Evolutionary conservation across 2,113 vertebrate genomes (phyloP), one percentile per base, ranked within the genome.

Genomic region (Rhabdornis inornatus): DNA sequence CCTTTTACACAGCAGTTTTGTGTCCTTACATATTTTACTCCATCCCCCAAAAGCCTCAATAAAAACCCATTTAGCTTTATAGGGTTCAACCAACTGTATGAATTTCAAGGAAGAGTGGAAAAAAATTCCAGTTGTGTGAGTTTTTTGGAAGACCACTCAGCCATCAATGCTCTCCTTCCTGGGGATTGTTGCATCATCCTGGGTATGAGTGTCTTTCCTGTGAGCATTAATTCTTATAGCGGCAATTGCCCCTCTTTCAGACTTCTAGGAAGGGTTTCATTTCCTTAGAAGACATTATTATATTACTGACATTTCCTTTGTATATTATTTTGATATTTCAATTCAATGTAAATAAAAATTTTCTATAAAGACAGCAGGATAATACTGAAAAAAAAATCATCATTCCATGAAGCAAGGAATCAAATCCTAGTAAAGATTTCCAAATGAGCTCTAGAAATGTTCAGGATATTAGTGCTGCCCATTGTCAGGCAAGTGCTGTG

Each of bases 61-160:
- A 79, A 90, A 94, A 92, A 15, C 7, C 20, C 14, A 31, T 70
- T 83, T 66, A 40, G 20, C 64, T 94, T 80, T 85, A 87, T 55
- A 66, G 39, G 11, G 17, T 72, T 94, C 47, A 77, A 56, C 19
- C 0, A 0, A 35, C 71, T 55, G 6, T 55, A 63, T 27, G 33
- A 71, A 68, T 93, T 71, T 83, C 56, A 83, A 7, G 18, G 16
- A 60, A 57, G 18, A 83, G 4, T 45, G 25, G 56, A 90, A 86
- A 86, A 20, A 64, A 70, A 86, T 88, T 92, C 50, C 74, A 72
- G 31, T 72, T 60, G 33, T 78, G 16, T 2, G 1, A 66, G 23
- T 61, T 74, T 63, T 88, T 63, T 90, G 30, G 50, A 70, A 87
- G n/a, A 90, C 13, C 5, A 15, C 24, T 78, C 60, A 89, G 18